Percentiles rank a stretch among this genome's conserved stretches.
Evolutionary conservation across 2,888 invertebrate genomes (phyloP).

Genomic region (Parelbella ahira): DNA sequence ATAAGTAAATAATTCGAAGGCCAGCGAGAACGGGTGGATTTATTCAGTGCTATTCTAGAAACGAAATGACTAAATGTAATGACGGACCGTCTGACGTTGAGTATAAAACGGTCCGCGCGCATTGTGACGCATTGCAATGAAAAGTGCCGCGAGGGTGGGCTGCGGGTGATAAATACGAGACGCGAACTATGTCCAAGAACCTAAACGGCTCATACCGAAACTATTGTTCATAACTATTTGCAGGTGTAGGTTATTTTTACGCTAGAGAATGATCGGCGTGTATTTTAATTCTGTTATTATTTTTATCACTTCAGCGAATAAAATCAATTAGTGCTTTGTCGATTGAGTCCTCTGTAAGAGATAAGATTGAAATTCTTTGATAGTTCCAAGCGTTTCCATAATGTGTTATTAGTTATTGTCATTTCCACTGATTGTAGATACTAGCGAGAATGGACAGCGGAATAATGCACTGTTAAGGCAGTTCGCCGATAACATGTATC

Average conservation of each 20-base stretch:
- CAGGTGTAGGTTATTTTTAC: background rate
- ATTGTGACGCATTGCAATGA: constrained; percentile 18
- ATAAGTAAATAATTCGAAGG: constrained; percentile 36
- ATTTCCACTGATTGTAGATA: too few species aligned
- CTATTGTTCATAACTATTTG: constrained; percentile 8
- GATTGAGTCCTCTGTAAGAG: too few species aligned
- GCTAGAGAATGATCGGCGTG: background rate
- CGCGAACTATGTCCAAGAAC: constrained; percentile 17
- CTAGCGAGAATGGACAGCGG: too few species aligned
- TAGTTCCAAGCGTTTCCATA: too few species aligned
- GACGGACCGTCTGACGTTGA: constrained; percentile 48
- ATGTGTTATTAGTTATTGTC: too few species aligned
- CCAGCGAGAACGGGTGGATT: constrained; percentile 33
- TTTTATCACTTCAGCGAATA: too few species aligned
- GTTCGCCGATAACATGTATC: too few species aligned
- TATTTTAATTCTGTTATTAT: too few species aligned
- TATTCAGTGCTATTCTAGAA: constrained; percentile 45
- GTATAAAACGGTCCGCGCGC: constrained; percentile 37
- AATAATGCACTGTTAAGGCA: too few species aligned
- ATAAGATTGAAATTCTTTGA: too few species aligned
- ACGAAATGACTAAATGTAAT: constrained; percentile 37
- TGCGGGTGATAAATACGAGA: constrained; percentile 45
- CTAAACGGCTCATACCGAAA: constrained; percentile 10
- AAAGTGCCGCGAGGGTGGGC: constrained; percentile 42
- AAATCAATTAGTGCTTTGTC: too few species aligned